Percentiles rank a stretch among this genome's conserved stretches.
Conservation (phyloP, 2,797 vertebrate species). For the Tolypeutes matacus region DNA sequence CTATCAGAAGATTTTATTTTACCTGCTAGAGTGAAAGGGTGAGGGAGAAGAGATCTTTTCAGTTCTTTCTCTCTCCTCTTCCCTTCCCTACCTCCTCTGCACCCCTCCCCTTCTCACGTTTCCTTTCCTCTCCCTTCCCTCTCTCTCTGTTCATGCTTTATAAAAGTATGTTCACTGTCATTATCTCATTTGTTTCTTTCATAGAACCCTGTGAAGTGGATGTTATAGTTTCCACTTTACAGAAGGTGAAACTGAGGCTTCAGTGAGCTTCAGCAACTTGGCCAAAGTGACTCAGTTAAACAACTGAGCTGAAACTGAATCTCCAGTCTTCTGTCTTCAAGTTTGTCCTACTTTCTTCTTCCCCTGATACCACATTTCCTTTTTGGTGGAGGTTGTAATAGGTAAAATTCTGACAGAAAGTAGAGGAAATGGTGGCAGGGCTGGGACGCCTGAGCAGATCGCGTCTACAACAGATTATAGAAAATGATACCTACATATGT, state of each 20-base stretch:
- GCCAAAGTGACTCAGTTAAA: not conserved
- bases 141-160: not conserved
- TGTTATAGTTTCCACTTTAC: not conserved
- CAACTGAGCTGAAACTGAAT: not conserved
- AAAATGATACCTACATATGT: not conserved
- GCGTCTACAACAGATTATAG: not conserved
- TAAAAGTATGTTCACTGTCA: not conserved
- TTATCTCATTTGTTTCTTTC: constrained; percentile 7
- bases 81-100: not conserved
- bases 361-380: not conserved
- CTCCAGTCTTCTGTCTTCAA: not conserved
- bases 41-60: not conserved
- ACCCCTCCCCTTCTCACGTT: not conserved
- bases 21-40: not conserved
- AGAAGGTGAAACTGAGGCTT: constrained; percentile 1
- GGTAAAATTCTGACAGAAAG: not conserved
- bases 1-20: constrained; percentile 35
- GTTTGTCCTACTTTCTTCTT: not conserved
- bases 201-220: not conserved
- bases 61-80: not conserved
- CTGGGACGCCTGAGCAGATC: not conserved
- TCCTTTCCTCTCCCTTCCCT: not conserved
- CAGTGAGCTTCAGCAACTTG: not conserved
- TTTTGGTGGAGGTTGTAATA: not conserved
- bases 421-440: not conserved